Conservation (phyloP, 1,140 invertebrate genomes). For the Drosophila sturtevanti region DNA sequence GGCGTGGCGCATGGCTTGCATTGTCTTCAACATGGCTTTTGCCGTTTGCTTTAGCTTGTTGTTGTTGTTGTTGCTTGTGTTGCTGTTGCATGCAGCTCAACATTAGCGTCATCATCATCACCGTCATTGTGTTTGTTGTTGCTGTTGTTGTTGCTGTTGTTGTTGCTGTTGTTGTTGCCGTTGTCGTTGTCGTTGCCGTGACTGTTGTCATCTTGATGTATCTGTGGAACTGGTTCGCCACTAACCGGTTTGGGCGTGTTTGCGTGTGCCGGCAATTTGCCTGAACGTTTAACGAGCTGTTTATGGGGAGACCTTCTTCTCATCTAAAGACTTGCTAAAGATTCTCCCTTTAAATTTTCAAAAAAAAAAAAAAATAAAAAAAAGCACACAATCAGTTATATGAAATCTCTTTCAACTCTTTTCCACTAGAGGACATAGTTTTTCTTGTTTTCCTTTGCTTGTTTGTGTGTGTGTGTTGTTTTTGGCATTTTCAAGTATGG, state of each 20-base stretch:
- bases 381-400: slow-evolving; percentile 56
- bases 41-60: slow-evolving; percentile 48
- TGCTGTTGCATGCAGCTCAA: slow-evolving; percentile 56
- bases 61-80: background rate
- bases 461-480: slow-evolving; percentile 22
- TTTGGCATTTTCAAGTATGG: slow-evolving; percentile 56
- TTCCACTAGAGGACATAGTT: slow-evolving; percentile 13
- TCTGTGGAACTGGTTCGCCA: slow-evolving; percentile 31
- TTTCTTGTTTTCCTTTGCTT: slow-evolving; percentile 9
- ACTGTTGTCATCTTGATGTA: slow-evolving; percentile 57
- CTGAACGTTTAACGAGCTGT: slow-evolving; percentile 74
- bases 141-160: background rate
- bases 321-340: background rate
- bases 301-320: slow-evolving; percentile 49
- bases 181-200: background rate
- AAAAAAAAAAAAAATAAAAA: slow-evolving; percentile 24
- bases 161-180: background rate
- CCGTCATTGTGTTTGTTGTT: background rate
- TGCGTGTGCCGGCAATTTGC: slow-evolving; percentile 75
- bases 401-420: slow-evolving; percentile 47
- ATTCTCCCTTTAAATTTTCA: slow-evolving; percentile 27
- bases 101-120: slow-evolving; percentile 63
- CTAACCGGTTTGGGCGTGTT: slow-evolving; percentile 65
- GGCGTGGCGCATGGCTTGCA: slow-evolving; percentile 55
- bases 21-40: slow-evolving; percentile 34